Percentiles rank a stretch among this genome's conserved stretches.
Evolutionary conservation across 2,888 invertebrate species (phyloP).

Genomic region (Polymixis lichenea): DNA sequence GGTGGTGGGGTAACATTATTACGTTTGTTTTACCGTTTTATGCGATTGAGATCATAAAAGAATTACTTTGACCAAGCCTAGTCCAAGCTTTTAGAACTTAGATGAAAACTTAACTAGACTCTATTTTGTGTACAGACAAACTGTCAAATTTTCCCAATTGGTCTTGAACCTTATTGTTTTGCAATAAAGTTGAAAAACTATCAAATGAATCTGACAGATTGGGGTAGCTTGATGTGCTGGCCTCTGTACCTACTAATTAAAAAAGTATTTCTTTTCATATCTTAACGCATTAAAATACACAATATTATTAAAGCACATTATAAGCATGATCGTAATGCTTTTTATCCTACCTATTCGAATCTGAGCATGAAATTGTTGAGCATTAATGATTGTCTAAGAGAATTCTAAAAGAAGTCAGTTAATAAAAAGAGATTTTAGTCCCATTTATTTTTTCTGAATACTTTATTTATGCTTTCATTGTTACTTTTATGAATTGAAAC

Average conservation of each 20-base stretch:
- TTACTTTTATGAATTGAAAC: constrained; percentile 28
- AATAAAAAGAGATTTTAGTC: no score
- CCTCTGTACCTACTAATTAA: no score
- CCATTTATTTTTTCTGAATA: no score
- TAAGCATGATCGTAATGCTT: constrained; percentile 77
- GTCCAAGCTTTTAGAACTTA: not conserved
- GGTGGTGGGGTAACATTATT: not conserved
- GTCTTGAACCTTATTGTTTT: no score
- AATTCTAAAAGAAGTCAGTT: no score
- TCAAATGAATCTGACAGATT: no score
- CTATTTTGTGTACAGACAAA: not conserved
- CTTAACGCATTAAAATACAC: constrained; percentile 9
- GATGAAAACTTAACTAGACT: not conserved
- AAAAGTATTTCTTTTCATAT: not conserved
- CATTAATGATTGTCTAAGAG: no score
- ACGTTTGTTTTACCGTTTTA: not conserved
- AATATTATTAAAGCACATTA: constrained; percentile 76
- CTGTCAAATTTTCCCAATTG: not conserved
- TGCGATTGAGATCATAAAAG: not conserved
- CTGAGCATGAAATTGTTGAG: constrained; percentile 20
- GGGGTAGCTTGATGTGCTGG: no score
- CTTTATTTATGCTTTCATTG: constrained; percentile 54
- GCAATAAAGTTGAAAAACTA: no score
- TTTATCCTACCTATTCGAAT: constrained; percentile 2
- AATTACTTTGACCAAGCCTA: not conserved